Conservation (phyloP, 2,888 invertebrate species). For the Osmoderma eremita region DNA sequence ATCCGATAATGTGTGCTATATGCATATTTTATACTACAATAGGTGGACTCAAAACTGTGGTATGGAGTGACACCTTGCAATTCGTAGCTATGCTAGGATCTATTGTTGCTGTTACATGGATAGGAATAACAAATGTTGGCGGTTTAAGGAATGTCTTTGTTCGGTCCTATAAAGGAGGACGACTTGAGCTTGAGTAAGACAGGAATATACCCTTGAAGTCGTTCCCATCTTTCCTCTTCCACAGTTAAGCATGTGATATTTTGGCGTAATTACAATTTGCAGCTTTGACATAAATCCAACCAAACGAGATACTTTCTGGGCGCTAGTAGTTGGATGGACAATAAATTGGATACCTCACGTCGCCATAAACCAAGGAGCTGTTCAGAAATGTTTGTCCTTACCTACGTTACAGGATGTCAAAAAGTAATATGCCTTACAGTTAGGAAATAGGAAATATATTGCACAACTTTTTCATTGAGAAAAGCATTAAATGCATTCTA, state of each 20-base stretch:
- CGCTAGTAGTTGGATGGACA: conserved; percentile 68
- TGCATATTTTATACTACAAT: conserved; percentile 80
- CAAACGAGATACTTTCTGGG: conserved; percentile 71
- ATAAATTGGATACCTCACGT: conserved; percentile 65
- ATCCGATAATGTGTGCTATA: conserved; percentile 73
- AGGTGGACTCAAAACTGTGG: conserved; percentile 72
- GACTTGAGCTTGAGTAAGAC: conserved; percentile 64
- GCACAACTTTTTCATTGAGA: no score
- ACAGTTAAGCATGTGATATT: background rate
- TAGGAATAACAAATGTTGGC: conserved; percentile 66
- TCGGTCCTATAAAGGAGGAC: conserved; percentile 67
- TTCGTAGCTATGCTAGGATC: conserved; percentile 67
- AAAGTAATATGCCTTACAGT: conserved; percentile 54
- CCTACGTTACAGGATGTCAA: conserved; percentile 68
- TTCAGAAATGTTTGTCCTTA: conserved; percentile 72
- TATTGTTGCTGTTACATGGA: conserved; percentile 66
- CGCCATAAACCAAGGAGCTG: conserved; percentile 68
- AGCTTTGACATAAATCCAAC: conserved; percentile 72
- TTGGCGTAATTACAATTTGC: conserved; percentile 44
- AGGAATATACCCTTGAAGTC: background rate
- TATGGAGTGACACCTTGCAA: conserved; percentile 70
- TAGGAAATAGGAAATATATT: background rate
- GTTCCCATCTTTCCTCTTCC: background rate
- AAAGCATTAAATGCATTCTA: no score
- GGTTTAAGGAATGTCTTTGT: conserved; percentile 70